Evolutionary conservation across 2,888 invertebrate species (phyloP), one percentile per base, ranked within the genome.

Genomic region (Griposia aprilina): DNA sequence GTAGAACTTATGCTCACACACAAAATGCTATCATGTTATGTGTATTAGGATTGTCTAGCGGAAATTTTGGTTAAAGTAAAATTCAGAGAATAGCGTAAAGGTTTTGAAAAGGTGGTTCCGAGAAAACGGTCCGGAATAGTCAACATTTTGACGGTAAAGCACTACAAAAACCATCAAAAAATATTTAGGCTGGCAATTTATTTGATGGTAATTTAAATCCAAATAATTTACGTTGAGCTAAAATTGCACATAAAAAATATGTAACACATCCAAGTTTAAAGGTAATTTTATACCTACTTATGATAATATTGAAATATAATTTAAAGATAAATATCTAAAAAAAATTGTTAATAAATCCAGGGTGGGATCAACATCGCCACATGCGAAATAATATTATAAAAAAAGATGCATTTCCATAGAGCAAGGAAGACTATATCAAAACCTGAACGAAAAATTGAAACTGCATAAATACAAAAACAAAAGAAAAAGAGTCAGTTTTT

Each of bases 21-120:
- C 36, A 50, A 68, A 60, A 67, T 48, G 36, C 23, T 26, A 41
- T n/a, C 7, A 7, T n/a, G 6, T 36, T 66, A 45, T 48, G 57
- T 76, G 50, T 73, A 55, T 62, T 82, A 77, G 36, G 55, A 69
- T 78, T 62, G 69, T 60, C 73, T 80, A 71, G 52, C 69, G 77
- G 70, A 87, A 78, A 76, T 79, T 82, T 60, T 68, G 57, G 20
- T 50, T 6, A 59, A 76, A 75, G 66, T 72, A 68, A 65, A 81
- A 76, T 84, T 86, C 80, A 45, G 11, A 69, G 81, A 78, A 85
- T n/a, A 30, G 59, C 60, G n/a, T 63, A 77, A 71, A 77, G 83
- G 75, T 76, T 75, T 50, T 67, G 41, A 75, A 76, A 75, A 66
- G 67, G 57, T 67, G 1, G 7, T 85, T 85, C 74, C 59, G 6